These are phyloP conservation scores for Zaprionus ghesquierei DNA, from an alignment of 1,140 invertebrate genomes.

Conservation along the genomic window DNA sequence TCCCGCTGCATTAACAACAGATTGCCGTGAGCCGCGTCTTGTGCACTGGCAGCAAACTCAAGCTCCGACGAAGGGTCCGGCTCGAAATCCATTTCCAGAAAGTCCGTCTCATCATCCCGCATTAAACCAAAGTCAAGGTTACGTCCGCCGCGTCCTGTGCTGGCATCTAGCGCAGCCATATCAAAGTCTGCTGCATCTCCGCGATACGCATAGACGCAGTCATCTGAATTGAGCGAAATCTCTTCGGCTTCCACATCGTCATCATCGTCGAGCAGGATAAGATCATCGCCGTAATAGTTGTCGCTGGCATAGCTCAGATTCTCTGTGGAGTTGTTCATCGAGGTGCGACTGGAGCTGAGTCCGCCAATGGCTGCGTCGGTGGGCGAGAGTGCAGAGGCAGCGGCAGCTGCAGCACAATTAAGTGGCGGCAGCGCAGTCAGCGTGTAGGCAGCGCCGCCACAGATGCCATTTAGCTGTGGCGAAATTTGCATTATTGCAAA, in stretches of 20 bases:
- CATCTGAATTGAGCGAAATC: conserved; percentile 75
- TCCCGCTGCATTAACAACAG: conserved; percentile 73
- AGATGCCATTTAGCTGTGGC: conserved; percentile 31
- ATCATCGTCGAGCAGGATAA: conserved; percentile 68
- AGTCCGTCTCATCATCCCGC: conserved; percentile 76
- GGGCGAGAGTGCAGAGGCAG: conserved; percentile 55
- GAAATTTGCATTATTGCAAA: conserved; percentile 26
- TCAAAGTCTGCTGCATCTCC: conserved; percentile 73
- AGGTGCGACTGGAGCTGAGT: conserved; percentile 72
- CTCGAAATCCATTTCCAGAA: conserved; percentile 81
- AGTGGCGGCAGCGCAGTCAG: conserved; percentile 32
- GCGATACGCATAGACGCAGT: conserved; percentile 79
- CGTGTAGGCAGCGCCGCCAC: conserved; percentile 40
- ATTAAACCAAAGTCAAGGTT: conserved; percentile 45
- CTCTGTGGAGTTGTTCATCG: conserved; percentile 77
- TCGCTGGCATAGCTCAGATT: conserved; percentile 77
- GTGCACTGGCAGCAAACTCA: conserved; percentile 50
- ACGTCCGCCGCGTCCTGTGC: conserved; percentile 48
- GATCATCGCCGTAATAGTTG: conserved; percentile 74
- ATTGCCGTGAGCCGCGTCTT: conserved; percentile 47
- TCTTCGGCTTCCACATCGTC: conserved; percentile 71
- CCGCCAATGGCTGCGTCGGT: conserved; percentile 55
- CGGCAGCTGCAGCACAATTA: conserved; percentile 35
- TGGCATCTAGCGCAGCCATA: conserved; percentile 42
- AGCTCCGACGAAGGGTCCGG: conserved; percentile 75